Evolutionary conservation across 2,888 invertebrate genomes (phyloP), one percentile per base, ranked within the genome.

Genomic region (Sympetrum striolatum): DNA sequence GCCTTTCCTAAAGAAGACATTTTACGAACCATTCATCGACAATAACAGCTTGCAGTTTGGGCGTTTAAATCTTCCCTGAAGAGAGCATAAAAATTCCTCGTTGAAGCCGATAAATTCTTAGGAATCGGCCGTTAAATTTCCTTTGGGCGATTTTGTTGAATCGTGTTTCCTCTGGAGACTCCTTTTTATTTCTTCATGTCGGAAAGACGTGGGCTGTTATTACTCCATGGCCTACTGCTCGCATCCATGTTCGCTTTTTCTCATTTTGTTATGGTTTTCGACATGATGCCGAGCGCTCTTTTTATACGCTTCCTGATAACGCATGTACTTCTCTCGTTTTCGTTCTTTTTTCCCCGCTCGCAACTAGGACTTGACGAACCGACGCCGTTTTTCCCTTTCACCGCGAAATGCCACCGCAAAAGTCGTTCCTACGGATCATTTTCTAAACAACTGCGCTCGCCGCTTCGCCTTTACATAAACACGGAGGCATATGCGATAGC

Each of bases 381-480:
- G 81, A 81, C n/a, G 15, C 39, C 81, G 12, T 80, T 80, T 80
- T 80, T 39, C 37, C 80, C 80, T 80, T 80, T 80, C 80, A 80
- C 80, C 37, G 80, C 39, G 80, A 44, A 80, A 80, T 44, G 39
- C 37, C 80, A n/a, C 80, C 80, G 6, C 80, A 37, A 25, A 39
- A 81, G 81, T 48, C 48, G 81, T 81, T 80, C 44, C 80, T 35
- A 44, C 80, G 80, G 80, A 39, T 81, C 81, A 48, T 81, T 81
- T 81, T 81, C 44, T 48, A 48, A 81, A 81, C 48, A 81, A 25
- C 81, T 25, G 5, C 81, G 81, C 81, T 48, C 22, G 0, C 44
- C 81, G 44, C 44, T 81, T 15, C 31, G n/a, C n/a, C 73, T 73
- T 73, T 73, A 25, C 73, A n/a, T 73, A 73, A 53, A 53, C 80